A percentile compares a stretch with the other conserved stretches of the same genome.
These are phyloP conservation scores for Horisme vitalbata DNA, from an alignment of 2,888 invertebrate species.

Conservation along the genomic window DNA sequence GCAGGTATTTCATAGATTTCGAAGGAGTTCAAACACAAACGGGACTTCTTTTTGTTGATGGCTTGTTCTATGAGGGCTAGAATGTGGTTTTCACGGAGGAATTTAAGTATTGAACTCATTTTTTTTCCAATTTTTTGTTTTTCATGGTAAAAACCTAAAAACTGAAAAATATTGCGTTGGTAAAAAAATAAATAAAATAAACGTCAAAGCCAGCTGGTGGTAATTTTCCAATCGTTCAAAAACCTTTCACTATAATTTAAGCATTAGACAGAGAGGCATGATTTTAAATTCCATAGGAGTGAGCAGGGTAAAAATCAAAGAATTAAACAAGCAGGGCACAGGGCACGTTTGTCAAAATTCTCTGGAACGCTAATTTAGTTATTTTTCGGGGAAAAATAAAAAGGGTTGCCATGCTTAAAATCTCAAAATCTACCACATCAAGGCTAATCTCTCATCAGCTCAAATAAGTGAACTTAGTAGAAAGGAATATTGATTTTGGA, in stretches of 20 bases:
- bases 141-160: too few species aligned
- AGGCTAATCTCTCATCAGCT: too few species aligned
- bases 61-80: conserved; percentile 86
- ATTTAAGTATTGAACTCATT: conserved; percentile 87
- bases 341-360: neutral
- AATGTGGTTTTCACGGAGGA: conserved; percentile 86
- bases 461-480: too few species aligned
- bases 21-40: conserved; percentile 84
- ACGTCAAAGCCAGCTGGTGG: conserved; percentile 34
- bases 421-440: conserved; percentile 6
- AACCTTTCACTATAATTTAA: neutral
- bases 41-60: conserved; percentile 80
- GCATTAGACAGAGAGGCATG: neutral
- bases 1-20: conserved; percentile 85
- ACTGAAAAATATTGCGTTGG: conserved; percentile 69
- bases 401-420: conserved; percentile 1
- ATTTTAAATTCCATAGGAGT: neutral
- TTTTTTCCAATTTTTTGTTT: conserved; percentile 48
- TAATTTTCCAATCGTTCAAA: neutral
- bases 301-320: neutral
- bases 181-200: conserved; percentile 48
- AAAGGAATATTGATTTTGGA: neutral
- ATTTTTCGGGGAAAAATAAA: neutral
- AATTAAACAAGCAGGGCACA: neutral
- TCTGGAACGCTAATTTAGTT: neutral